Evolutionary conservation across 2,797 vertebrate genomes (phyloP).

Genomic region (Brotula barbata): DNA sequence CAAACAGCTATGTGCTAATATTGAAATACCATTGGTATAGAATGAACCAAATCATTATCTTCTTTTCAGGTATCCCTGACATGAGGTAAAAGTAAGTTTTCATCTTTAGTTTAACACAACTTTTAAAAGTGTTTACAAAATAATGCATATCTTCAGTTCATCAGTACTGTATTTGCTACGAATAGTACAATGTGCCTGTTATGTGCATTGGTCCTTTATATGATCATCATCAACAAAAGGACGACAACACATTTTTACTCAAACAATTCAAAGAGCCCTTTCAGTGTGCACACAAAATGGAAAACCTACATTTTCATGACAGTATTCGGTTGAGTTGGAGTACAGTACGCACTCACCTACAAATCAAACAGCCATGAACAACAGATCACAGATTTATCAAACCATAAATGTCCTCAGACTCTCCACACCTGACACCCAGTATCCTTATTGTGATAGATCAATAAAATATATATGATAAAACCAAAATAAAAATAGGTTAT

Average conservation of each 20-base stretch:
- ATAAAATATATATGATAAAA: constrained; percentile 26
- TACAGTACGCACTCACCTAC: constrained; percentile 67
- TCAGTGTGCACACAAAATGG: constrained; percentile 84
- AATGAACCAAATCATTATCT: constrained; percentile 76
- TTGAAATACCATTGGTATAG: constrained; percentile 82
- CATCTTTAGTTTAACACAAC: constrained; percentile 80
- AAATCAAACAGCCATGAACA: constrained; percentile 70
- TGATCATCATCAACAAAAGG: constrained; percentile 77
- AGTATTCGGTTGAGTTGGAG: constrained; percentile 79
- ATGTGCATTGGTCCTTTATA: constrained; percentile 81
- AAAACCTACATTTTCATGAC: constrained; percentile 80
- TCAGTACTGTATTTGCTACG: constrained; percentile 84
- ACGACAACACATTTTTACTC: constrained; percentile 71
- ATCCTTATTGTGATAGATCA: constrained; percentile 16
- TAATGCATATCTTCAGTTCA: constrained; percentile 85
- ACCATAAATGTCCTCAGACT: constrained; percentile 49
- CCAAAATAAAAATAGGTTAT: constrained; percentile 20
- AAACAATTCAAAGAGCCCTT: constrained; percentile 85
- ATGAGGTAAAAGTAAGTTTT: constrained; percentile 86
- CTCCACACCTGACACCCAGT: constrained; percentile 48
- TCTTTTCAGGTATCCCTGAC: constrained; percentile 82
- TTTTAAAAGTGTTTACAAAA: constrained; percentile 82
- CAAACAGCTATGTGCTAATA: constrained; percentile 86
- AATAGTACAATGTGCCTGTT: constrained; percentile 84
- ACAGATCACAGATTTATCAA: constrained; percentile 49